phyloP scores from a whole-genome alignment of 2,888 invertebrate genomes.

The Eulithis prunata region DNA sequence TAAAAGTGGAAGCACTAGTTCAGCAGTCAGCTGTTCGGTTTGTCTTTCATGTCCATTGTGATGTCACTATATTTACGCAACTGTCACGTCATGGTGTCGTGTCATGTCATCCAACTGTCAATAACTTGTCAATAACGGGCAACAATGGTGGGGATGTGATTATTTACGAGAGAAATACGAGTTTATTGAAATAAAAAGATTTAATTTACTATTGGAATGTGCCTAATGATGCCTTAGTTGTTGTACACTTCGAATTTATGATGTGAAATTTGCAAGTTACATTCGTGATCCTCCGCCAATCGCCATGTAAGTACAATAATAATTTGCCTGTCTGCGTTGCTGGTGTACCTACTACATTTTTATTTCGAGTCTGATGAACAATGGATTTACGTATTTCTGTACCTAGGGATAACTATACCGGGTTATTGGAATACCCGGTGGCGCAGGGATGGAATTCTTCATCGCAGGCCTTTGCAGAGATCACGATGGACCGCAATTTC shows the following conservation, averaged over 20 bases:
- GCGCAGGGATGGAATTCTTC: conserved; percentile 85
- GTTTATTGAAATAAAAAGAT: conserved; percentile 45
- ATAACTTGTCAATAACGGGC: no score
- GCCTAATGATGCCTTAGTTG: conserved; percentile 47
- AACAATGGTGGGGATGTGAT: no score
- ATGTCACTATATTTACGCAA: no score
- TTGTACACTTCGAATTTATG: conserved; percentile 51
- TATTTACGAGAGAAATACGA: conserved; percentile 43
- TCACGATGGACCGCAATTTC: conserved; percentile 90
- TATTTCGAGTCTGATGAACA: conserved; percentile 49
- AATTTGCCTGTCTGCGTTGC: conserved; percentile 54
- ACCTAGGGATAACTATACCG: conserved; percentile 69
- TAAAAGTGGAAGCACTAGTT: no score
- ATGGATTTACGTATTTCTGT: conserved; percentile 43
- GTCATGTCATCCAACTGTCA: no score
- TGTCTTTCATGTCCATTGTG: no score
- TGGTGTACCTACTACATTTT: conserved; percentile 49
- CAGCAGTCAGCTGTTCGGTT: no score
- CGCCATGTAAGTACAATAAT: conserved; percentile 72
- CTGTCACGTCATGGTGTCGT: no score
- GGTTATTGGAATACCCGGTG: conserved; percentile 62
- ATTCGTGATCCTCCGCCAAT: conserved; percentile 51
- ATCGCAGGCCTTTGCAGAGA: conserved; percentile 85
- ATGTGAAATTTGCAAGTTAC: conserved; percentile 64
- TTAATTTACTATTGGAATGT: conserved; percentile 57